phyloP scores from a whole-genome alignment of 92 coral and sea anemone species.

The Phenganax stokvisi region DNA sequence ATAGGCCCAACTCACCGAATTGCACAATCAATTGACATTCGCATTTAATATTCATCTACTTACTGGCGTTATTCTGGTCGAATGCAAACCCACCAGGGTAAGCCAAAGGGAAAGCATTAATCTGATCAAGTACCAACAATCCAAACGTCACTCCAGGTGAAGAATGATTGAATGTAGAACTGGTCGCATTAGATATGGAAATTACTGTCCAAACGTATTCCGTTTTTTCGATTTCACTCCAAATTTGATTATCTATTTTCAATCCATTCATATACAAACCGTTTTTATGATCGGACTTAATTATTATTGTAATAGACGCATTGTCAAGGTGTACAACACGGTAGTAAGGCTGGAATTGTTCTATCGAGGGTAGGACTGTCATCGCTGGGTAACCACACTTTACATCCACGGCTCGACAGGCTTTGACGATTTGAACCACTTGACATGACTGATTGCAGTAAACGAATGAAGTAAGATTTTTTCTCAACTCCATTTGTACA shows the following conservation, averaged over 20 bases:
- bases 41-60: no score
- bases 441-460: conserved; percentile 20
- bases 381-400: not conserved
- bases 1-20: no score
- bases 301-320: not conserved
- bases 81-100: conserved; percentile 13
- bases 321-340: not conserved
- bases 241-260: not conserved
- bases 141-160: not conserved
- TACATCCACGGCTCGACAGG: no score
- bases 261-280: not conserved
- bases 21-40: no score
- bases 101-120: not conserved
- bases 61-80: no score
- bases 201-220: conserved; percentile 7
- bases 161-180: not conserved
- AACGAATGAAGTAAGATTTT: not conserved
- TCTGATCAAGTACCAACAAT: not conserved
- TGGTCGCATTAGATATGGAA: not conserved
- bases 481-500: not conserved
- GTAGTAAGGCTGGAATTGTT: conserved; percentile 10
- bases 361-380: conserved; percentile 2
- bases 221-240: not conserved
- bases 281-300: not conserved
- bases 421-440: conserved; percentile 2